Base-by-base conservation (phyloP, 2,888 invertebrate species). In the Eueremaeus valkanovi region DNA sequence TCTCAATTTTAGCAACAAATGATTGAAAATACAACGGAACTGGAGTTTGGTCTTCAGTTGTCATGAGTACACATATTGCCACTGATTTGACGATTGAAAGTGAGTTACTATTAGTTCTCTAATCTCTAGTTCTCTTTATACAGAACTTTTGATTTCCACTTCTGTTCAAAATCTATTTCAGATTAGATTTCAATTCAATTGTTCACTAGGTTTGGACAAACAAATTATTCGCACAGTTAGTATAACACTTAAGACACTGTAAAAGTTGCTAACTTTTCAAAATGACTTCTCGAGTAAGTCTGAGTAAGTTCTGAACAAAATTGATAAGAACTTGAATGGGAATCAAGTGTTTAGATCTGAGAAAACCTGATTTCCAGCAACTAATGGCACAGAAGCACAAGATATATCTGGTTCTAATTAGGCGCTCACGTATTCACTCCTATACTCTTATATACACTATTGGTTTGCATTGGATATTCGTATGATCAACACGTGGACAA, bases 401-500 rank as follows among this genome's bases (percentile, higher is more conserved):
- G 68, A 18, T 27, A 42, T n/a, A 42, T 40, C 40, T 68, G 42
- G 68, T 68, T 68, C 21, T 68, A 21, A 24, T 24, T 24, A n/a
- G 42, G 24, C 3, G 24, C 61, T 61, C 31, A 29, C 16, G 55
- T 55, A 55, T 55, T 55, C 21, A 45, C 5, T 5, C 45, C 5
- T 18, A 45, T 3, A 21, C 24, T 3, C 2, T 21, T 55, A 21
- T 55, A 55, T 55, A 33, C 63, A 11, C 55, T 51, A n/a, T 9
- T 18, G 27, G n/a, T 55, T 16, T 13, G 18, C 16, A 6, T 55
- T 21, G 16, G 16, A 5, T 33, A 21, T 68, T 68, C 68, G 24
- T 68, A 42, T 68, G 68, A 68, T 68, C 68, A 68, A 6, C 68
- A 68, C 68, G 68, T 68, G 68, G 68, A 68, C 68, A 68, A 6